Conservation (phyloP, 2,113 vertebrate species). For the Mormyrus lacerda region DNA sequence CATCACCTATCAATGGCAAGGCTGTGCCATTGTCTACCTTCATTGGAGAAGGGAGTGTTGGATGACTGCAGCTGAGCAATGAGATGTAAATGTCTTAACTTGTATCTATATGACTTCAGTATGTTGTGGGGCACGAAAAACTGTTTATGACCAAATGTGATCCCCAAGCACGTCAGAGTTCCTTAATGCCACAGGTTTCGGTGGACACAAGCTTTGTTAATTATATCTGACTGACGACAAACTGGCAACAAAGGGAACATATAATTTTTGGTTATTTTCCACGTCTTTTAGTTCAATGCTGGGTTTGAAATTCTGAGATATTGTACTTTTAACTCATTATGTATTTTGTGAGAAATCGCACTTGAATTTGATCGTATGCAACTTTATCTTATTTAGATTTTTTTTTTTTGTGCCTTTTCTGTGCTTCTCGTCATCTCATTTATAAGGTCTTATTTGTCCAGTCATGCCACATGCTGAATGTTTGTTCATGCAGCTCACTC, state of each 20-base stretch:
- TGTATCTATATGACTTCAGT: background rate
- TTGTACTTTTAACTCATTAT: background rate
- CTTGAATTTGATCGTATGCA: conserved; percentile 6
- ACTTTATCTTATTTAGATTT: background rate
- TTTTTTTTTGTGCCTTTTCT: background rate
- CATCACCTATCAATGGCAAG: background rate
- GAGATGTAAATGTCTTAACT: background rate
- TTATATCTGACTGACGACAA: background rate
- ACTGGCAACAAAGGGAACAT: background rate
- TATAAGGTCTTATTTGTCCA: background rate
- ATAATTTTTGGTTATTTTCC: background rate
- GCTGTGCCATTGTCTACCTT: background rate
- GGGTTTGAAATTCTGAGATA: background rate
- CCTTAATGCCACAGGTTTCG: background rate
- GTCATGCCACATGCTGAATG: background rate
- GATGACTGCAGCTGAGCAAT: background rate
- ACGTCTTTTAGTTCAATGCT: background rate
- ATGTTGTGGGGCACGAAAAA: background rate
- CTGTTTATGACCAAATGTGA: background rate
- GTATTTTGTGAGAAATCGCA: background rate
- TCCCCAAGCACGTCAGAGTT: background rate
- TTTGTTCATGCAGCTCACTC: background rate
- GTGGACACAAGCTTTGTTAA: background rate
- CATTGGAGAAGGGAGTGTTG: background rate
- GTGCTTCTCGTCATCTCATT: background rate